phyloP scores from a whole-genome alignment of 2,797 vertebrate genomes.

The Choloepus didactylus region DNA sequence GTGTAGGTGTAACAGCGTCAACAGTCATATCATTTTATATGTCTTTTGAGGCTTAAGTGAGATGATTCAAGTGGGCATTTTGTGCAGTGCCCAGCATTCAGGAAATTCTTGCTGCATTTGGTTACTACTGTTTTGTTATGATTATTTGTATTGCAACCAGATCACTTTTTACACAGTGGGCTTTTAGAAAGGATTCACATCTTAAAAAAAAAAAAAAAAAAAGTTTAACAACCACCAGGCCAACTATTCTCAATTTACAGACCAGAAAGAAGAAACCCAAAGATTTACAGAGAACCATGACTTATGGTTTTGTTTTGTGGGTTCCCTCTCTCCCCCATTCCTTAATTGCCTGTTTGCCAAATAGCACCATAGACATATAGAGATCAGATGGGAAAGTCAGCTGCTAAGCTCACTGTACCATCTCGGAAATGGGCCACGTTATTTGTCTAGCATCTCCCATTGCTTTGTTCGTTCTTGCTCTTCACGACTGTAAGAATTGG shows the following conservation, averaged over 20 bases:
- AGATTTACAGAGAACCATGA: background rate
- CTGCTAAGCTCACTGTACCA: too few relatives aligned
- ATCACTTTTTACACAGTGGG: background rate
- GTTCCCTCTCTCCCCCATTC: background rate
- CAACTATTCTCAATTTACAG: background rate
- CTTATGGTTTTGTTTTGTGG: background rate
- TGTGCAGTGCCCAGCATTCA: rapidly evolving
- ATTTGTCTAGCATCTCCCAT: background rate
- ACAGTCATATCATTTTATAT: background rate
- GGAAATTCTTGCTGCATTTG: background rate
- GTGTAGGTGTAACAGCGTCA: background rate
- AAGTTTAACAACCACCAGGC: background rate
- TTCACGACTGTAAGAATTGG: background rate
- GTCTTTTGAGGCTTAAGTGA: background rate
- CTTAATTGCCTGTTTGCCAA: background rate
- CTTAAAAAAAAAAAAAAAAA: background rate
- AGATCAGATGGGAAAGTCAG: background rate
- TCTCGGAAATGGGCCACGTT: background rate
- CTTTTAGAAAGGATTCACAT: background rate
- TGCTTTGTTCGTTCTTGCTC: background rate
- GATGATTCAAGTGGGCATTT: background rate
- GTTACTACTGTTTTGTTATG: background rate
- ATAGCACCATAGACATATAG: rapidly evolving
- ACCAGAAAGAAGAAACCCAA: slow-evolving; percentile 10
- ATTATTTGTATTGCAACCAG: background rate